These are phyloP conservation scores for Turritopsis dohrnii DNA, from an alignment of 30 jellyfish, hydroid and myxozoan species.

Conservation along the genomic window DNA sequence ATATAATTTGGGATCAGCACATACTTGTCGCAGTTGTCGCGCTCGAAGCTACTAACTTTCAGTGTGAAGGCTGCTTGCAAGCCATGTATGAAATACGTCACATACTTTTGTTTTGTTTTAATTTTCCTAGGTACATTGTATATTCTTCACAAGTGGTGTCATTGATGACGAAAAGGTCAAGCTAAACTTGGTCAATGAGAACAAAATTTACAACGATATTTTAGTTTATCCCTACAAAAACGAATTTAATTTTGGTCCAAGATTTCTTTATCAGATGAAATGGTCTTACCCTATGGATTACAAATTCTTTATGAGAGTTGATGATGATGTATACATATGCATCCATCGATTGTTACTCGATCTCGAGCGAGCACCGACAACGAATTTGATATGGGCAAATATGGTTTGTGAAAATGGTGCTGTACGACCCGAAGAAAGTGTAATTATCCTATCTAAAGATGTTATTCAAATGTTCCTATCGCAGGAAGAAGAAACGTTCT, in stretches of 20 bases:
- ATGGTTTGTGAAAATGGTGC: constrained; percentile 45
- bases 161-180: not conserved
- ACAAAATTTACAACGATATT: not conserved
- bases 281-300: not conserved
- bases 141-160: not conserved
- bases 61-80: not conserved
- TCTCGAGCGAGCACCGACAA: constrained; percentile 38
- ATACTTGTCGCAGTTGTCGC: too few relatives aligned
- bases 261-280: not conserved
- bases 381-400: constrained; percentile 65
- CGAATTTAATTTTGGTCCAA: not conserved
- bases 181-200: not conserved
- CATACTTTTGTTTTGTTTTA: not conserved
- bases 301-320: not conserved
- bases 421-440: constrained; percentile 81
- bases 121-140: not conserved
- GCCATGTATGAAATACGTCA: not conserved
- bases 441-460: constrained; percentile 61
- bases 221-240: not conserved
- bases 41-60: not conserved
- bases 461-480: constrained; percentile 48
- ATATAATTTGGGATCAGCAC: too few relatives aligned
- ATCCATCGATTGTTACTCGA: not conserved
- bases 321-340: not conserved
- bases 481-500: constrained; percentile 43